Evolutionary conservation across 2,888 invertebrate species (phyloP).

Genomic region (Sinohyriopsis cumingii): DNA sequence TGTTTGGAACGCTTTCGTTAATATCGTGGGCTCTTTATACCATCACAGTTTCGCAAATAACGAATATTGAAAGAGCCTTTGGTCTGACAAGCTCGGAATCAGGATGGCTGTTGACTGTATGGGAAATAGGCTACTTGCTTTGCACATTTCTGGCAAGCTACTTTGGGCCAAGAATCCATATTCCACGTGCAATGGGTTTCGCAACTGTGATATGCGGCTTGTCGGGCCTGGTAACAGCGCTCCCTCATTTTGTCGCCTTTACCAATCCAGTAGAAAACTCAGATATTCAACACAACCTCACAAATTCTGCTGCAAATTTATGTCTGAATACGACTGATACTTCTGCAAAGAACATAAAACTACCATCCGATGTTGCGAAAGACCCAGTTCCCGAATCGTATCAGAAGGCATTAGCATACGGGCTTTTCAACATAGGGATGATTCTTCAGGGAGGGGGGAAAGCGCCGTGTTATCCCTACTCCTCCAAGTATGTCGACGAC

Average conservation of each 20-base stretch:
- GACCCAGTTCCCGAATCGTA: conserved; percentile 4
- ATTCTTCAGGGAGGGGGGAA: conserved; percentile 36
- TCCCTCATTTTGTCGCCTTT: conserved; percentile 36
- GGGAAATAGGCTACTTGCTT: conserved; percentile 30
- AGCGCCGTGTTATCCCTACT: conserved; percentile 39
- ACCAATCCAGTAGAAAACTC: neutral
- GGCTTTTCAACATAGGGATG: conserved; percentile 25
- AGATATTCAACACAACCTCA: neutral
- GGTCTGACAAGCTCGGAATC: conserved; percentile 33
- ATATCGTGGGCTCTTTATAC: conserved; percentile 25
- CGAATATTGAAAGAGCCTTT: conserved; percentile 35
- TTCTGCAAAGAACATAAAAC: neutral
- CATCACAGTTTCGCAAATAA: conserved; percentile 27
- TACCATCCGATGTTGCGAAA: neutral
- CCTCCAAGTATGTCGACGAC: conserved; percentile 38
- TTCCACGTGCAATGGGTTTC: conserved; percentile 22
- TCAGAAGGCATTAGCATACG: conserved; percentile 23
- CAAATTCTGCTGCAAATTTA: neutral
- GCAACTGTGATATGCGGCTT: conserved; percentile 23
- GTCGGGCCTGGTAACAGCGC: conserved; percentile 20
- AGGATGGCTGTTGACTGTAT: conserved; percentile 30
- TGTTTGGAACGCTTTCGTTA: conserved; percentile 23
- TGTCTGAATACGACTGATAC: conserved; percentile 2
- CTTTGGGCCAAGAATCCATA: conserved; percentile 22
- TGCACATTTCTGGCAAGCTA: conserved; percentile 23